phyloP scores from a whole-genome alignment of 1,140 invertebrate genomes.

The Arion vulgaris region DNA sequence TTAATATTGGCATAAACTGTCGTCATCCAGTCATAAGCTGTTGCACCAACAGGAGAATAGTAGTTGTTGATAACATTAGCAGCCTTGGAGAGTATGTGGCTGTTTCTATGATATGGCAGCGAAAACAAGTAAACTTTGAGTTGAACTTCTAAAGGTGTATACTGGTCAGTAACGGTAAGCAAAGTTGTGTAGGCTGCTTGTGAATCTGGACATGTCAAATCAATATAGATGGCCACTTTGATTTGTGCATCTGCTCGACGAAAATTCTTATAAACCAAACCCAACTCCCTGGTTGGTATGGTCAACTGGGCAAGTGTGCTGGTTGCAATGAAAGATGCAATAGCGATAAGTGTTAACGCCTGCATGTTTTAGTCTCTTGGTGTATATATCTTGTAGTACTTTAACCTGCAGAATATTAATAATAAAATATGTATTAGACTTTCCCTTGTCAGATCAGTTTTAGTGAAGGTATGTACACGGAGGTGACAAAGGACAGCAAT shows the following conservation, averaged over 20 bases:
- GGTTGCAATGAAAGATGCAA: too few species aligned
- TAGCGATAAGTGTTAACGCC: too few species aligned
- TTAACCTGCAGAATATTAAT: too few species aligned
- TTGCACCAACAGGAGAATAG: neutral
- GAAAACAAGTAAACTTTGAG: conserved; percentile 47
- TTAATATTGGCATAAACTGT: conserved; percentile 47
- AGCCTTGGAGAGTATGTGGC: conserved; percentile 48
- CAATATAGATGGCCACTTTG: conserved; percentile 47
- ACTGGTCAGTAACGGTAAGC: conserved; percentile 44
- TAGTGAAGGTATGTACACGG: too few species aligned
- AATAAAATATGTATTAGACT: too few species aligned
- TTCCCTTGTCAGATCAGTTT: too few species aligned
- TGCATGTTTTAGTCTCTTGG: too few species aligned
- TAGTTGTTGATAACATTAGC: conserved; percentile 3
- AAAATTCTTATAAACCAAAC: conserved; percentile 44
- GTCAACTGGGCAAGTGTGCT: conserved; percentile 7
- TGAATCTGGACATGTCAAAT: conserved; percentile 49
- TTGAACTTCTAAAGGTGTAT: conserved; percentile 32
- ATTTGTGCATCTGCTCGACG: conserved; percentile 33
- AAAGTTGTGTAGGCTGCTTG: conserved; percentile 40
- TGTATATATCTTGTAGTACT: too few species aligned
- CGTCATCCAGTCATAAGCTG: conserved; percentile 38
- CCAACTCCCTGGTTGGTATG: conserved; percentile 32
- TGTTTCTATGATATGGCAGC: conserved; percentile 53
- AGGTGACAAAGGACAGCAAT: too few species aligned